Conservation (phyloP, 2,797 vertebrate species). For the Diplodus puntazzo region DNA sequence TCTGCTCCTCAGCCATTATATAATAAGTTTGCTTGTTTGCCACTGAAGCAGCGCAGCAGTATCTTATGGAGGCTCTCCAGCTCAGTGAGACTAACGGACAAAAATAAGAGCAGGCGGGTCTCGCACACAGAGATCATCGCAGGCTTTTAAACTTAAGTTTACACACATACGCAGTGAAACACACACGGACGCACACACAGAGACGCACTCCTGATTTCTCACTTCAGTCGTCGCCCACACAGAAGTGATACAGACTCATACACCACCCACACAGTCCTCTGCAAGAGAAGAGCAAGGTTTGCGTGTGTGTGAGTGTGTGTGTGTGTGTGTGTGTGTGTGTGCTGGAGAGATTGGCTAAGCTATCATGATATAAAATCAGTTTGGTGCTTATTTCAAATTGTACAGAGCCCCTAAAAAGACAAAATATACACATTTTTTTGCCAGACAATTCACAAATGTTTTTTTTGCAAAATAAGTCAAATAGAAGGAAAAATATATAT, state of each 20-base stretch:
- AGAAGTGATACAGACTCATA: slow-evolving; percentile 49
- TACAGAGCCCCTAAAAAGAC: neutral
- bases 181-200: slow-evolving; percentile 10
- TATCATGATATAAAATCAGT: neutral
- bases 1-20: slow-evolving; percentile 79
- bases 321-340: neutral
- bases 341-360: neutral
- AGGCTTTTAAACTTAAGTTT: slow-evolving; percentile 26
- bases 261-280: slow-evolving; percentile 59
- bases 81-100: slow-evolving; percentile 31
- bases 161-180: slow-evolving; percentile 10
- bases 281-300: slow-evolving; percentile 17
- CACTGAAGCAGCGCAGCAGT: slow-evolving; percentile 48
- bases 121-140: slow-evolving; percentile 22
- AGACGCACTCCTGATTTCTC: slow-evolving; percentile 49
- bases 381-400: neutral
- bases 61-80: slow-evolving; percentile 18
- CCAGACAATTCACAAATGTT: neutral
- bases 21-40: slow-evolving; percentile 63
- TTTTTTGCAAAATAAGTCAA: neutral
- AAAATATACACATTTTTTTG: neutral
- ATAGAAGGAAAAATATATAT: no score
- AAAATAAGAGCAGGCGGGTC: slow-evolving; percentile 28
- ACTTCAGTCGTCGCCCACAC: slow-evolving; percentile 65
- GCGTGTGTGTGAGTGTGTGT: slow-evolving; percentile 5